Evolutionary conservation across 2,113 vertebrate genomes (phyloP).

Genomic region (Malurus elegans): DNA sequence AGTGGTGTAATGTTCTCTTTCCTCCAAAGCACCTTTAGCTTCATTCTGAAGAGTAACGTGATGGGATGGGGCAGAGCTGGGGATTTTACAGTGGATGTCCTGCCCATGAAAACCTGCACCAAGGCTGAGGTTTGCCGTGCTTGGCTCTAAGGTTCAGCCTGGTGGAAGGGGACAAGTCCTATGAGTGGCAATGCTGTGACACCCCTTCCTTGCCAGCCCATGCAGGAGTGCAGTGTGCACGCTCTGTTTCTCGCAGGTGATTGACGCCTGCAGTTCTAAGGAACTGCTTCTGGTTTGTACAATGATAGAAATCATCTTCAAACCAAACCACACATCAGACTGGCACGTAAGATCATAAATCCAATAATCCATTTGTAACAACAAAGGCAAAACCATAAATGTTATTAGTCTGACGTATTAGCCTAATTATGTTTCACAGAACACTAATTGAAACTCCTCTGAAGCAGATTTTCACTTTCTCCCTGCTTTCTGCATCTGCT

Average conservation of each 20-base stretch:
- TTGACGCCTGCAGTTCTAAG: neutral
- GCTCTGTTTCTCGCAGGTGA: neutral
- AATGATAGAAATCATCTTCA: neutral
- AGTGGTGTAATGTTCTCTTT: neutral
- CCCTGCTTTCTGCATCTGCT: neutral
- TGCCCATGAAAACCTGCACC: fast-evolving
- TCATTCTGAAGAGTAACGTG: neutral
- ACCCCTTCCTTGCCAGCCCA: neutral
- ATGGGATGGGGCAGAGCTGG: neutral
- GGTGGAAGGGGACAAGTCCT: neutral
- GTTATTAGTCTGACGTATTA: neutral
- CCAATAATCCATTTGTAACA: constrained; percentile 27
- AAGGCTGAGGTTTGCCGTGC: neutral
- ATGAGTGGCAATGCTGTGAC: fast-evolving
- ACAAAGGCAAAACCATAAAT: neutral
- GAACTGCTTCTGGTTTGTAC: neutral
- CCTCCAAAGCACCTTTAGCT: neutral
- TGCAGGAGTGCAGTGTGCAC: fast-evolving
- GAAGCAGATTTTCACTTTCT: neutral
- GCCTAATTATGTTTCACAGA: neutral
- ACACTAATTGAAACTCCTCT: constrained; percentile 21
- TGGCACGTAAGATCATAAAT: neutral
- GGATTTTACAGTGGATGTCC: neutral
- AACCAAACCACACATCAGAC: neutral
- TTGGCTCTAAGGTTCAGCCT: neutral